phyloP scores from a whole-genome alignment of 2,113 vertebrate genomes.

The Solenodon paradoxus region DNA sequence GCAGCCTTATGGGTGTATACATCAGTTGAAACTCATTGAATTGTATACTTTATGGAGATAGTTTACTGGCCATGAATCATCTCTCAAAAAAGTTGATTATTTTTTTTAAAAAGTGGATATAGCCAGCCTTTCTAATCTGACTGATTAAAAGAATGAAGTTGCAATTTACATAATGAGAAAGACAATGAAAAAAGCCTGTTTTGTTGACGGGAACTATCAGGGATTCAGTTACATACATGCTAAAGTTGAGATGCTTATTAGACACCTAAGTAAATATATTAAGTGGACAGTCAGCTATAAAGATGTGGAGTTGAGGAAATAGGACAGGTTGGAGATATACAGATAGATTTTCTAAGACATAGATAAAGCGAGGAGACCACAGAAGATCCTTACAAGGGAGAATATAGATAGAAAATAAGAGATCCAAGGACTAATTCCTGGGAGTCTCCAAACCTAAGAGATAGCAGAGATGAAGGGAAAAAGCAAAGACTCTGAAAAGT shows the following conservation, averaged over 20 bases:
- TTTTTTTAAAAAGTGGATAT: not conserved
- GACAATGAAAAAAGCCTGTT: not conserved
- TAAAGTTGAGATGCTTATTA: not conserved
- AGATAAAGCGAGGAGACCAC: not conserved
- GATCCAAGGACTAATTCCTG: not conserved
- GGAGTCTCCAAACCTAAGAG: not conserved
- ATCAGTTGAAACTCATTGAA: not conserved
- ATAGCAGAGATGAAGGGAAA: not conserved
- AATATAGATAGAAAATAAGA: not conserved
- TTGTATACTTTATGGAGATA: not conserved
- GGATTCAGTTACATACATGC: not conserved
- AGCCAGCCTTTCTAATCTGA: not conserved
- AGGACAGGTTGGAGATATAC: not conserved
- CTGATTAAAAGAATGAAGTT: not conserved
- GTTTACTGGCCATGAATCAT: not conserved
- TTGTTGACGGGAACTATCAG: not conserved
- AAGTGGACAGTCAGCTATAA: not conserved
- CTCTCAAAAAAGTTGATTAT: not conserved
- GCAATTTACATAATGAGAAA: not conserved
- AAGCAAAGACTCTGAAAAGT: not conserved
- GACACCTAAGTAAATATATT: not conserved
- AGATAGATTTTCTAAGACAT: too few species aligned
- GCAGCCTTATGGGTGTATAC: not conserved
- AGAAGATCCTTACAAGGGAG: not conserved
- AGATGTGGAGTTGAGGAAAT: not conserved